A percentile compares a stretch with the other conserved stretches of the same genome.
Evolutionary conservation across 2,888 invertebrate genomes (phyloP).

Genomic region (Scaptomyza caliginosa): DNA sequence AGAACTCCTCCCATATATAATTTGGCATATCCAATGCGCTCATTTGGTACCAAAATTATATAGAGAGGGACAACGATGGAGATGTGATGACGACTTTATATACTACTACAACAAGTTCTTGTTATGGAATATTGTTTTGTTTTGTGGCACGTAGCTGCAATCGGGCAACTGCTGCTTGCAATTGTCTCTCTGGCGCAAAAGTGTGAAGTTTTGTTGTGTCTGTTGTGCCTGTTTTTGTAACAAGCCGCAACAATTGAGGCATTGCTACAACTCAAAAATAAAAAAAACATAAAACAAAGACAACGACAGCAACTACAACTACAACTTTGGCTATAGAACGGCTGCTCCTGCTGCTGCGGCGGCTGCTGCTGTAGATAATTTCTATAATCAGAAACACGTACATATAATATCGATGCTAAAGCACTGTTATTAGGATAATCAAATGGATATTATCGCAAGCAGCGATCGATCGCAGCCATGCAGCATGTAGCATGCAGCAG

Average conservation of each 20-base stretch:
- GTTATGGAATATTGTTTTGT: slow-evolving; percentile 15
- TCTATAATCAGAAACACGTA: slow-evolving; percentile 85
- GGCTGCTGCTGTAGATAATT: slow-evolving; percentile 74
- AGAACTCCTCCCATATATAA: slow-evolving; percentile 41
- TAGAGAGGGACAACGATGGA: slow-evolving; percentile 14
- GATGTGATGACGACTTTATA: slow-evolving; percentile 69
- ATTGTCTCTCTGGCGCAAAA: slow-evolving; percentile 68
- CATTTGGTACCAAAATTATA: slow-evolving; percentile 74
- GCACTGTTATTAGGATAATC: slow-evolving; percentile 84
- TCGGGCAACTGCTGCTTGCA: slow-evolving; percentile 15
- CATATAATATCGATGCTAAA: slow-evolving; percentile 84
- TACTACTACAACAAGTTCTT: slow-evolving; percentile 15
- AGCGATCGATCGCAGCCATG: slow-evolving; percentile 67
- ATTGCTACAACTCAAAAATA: slow-evolving; percentile 33
- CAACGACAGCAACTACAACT: slow-evolving; percentile 15
- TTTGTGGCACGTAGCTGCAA: slow-evolving; percentile 51
- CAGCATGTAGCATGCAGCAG: slow-evolving; percentile 10
- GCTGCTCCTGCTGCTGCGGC: slow-evolving; percentile 30
- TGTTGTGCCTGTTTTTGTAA: slow-evolving; percentile 22
- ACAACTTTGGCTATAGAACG: slow-evolving; percentile 1
- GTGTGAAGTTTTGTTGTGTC: slow-evolving; percentile 67
- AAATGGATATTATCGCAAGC: slow-evolving; percentile 84
- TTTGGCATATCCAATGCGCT: slow-evolving; percentile 73
- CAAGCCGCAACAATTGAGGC: slow-evolving; percentile 63
- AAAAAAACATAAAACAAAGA: slow-evolving; percentile 1